Base-by-base conservation (phyloP, 2,113 vertebrate species). In the Gorsachius goisagi region DNA sequence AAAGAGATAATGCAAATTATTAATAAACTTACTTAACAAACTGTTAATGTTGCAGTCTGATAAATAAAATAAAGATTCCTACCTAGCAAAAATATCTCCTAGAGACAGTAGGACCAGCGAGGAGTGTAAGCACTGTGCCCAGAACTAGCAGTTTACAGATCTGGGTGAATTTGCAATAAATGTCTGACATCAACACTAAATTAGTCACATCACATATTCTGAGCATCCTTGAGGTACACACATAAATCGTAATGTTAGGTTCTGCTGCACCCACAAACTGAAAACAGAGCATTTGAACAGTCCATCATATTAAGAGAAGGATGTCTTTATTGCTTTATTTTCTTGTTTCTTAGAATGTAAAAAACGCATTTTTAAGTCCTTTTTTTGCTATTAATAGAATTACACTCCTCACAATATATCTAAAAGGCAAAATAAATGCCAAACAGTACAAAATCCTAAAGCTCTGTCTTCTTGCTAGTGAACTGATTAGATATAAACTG, bases 321-420 rank as follows among this genome's bases (percentile, higher is more conserved):
- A 68, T 45, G 10, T 23, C 27, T 60, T 81, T 32, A 35, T 20
- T 53, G 20, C n/a, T 81, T 80, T 60, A 27, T 32, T 76, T 68
- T 66, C 26, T 60, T 62, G 3, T 59, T 83, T 74, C 13, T 33
- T 41, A 53, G 9, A 79, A 41, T 7, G 13, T 5, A 58, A 73
- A 88, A 76, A 69, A 21, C 41, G 4, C 7, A 20, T 30, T 69
- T 94, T 80, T 23, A 73, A 76, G 15, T 12, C 4, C 2, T n/a
- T 66, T 76, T 72, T 39, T 72, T 50, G 3, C 4, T 81, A 9
- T 86, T 75, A 71, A 67, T 59, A 9, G 44, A 86, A 60, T 87
- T 67, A 39, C 4, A n/a, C 8, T 53, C 12, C 15, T 79, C 8
- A 32, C 24, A 66, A 55, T 41, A 28, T 13, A 45, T 0, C 0